Percentiles rank a stretch among this genome's conserved stretches.
Evolutionary conservation across 2,113 vertebrate genomes (phyloP).

Genomic region (Mugil cephalus): DNA sequence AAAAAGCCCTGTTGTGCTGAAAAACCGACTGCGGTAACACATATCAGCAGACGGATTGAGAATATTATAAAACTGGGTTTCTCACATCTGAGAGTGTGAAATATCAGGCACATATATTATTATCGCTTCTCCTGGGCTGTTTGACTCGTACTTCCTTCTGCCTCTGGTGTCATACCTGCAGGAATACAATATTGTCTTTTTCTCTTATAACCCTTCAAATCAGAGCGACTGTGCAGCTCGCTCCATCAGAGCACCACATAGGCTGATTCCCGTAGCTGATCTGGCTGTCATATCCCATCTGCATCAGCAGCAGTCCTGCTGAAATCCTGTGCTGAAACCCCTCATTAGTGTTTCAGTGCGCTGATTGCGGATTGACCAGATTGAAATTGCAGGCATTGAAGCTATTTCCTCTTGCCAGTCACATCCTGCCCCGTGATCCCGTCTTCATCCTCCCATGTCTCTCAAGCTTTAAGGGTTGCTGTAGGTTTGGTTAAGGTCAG

Average conservation of each 20-base stretch:
- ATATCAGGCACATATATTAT: slow-evolving; percentile 31
- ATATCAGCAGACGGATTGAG: neutral
- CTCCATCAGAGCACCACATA: slow-evolving; percentile 16
- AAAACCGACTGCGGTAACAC: slow-evolving; percentile 9
- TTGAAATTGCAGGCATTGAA: slow-evolving; percentile 65
- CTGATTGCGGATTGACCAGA: slow-evolving; percentile 79
- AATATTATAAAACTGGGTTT: slow-evolving; percentile 20
- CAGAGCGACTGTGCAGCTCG: slow-evolving; percentile 23
- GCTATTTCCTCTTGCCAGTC: slow-evolving; percentile 62
- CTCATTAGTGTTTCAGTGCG: slow-evolving; percentile 72
- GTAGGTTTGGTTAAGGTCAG: slow-evolving; percentile 34
- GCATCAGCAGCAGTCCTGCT: slow-evolving; percentile 55
- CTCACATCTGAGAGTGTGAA: slow-evolving; percentile 9
- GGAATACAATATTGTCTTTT: slow-evolving; percentile 33
- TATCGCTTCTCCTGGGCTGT: slow-evolving; percentile 28
- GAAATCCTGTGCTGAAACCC: slow-evolving; percentile 55
- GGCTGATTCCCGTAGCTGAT: slow-evolving; percentile 42
- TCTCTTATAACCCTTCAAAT: slow-evolving; percentile 49
- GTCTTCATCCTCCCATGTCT: slow-evolving; percentile 41
- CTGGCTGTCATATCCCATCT: slow-evolving; percentile 70
- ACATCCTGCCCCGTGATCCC: slow-evolving; percentile 50
- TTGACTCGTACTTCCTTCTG: slow-evolving; percentile 18
- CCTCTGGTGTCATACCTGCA: slow-evolving; percentile 35
- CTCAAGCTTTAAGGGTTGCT: slow-evolving; percentile 38
- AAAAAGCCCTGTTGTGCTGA: neutral